These are phyloP conservation scores for Pheosia gnoma DNA, from an alignment of 2,888 invertebrate species.

Conservation along the genomic window DNA sequence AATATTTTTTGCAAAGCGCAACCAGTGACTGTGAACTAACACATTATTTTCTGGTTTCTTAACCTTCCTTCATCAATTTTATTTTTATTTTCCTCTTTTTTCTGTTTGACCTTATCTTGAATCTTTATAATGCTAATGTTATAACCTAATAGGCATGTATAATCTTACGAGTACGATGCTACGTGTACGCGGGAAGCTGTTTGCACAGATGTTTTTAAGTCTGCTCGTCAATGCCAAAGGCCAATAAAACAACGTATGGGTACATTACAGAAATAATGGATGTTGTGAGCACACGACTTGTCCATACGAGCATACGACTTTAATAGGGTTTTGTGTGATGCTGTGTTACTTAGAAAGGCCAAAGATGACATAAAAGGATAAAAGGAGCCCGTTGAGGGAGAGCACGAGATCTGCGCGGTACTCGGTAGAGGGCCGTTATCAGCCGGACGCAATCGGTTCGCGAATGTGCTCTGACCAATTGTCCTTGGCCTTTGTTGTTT, in stretches of 20 bases:
- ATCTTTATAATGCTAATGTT: constrained; percentile 31
- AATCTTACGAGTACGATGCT: constrained; percentile 27
- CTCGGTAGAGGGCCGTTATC: constrained; percentile 40
- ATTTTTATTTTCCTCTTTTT: constrained; percentile 11
- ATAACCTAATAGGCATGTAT: constrained; percentile 34
- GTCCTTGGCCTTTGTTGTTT: constrained; percentile 61
- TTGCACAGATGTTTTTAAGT: constrained; percentile 46
- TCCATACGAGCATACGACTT: constrained; percentile 22
- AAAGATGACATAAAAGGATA: constrained; percentile 49
- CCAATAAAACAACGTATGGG: constrained; percentile 31
- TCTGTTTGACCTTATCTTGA: constrained; percentile 20
- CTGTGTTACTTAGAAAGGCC: constrained; percentile 34
- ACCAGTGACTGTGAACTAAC: constrained; percentile 22
- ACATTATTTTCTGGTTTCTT: constrained; percentile 12
- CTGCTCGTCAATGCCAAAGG: constrained; percentile 44
- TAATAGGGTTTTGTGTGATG: constrained; percentile 37
- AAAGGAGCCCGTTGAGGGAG: constrained; percentile 36
- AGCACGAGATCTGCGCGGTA: constrained; percentile 22
- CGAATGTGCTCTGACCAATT: constrained; percentile 51
- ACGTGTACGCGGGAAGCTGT: constrained; percentile 28
- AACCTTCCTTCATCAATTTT: constrained; percentile 19
- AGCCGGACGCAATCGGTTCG: constrained; percentile 44
- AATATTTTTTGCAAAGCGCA: constrained; percentile 20
- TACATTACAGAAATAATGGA: constrained; percentile 7
- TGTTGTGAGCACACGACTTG: constrained; percentile 5